These are phyloP conservation scores for Heterodera filipjevi DNA, from an alignment of 2,888 invertebrate species.

Conservation along the genomic window DNA sequence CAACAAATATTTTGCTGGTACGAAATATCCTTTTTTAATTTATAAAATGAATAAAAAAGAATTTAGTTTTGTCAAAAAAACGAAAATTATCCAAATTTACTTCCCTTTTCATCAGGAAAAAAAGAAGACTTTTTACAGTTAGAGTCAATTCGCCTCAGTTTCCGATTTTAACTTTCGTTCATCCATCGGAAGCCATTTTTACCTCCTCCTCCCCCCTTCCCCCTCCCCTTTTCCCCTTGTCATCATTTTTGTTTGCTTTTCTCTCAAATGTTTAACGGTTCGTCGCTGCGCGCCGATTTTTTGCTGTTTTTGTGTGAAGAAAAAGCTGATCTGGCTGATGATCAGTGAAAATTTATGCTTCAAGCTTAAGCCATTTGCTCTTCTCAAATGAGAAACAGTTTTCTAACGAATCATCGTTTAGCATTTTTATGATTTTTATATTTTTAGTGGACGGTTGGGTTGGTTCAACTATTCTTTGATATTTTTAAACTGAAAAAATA, in stretches of 20 bases:
- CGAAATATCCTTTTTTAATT: neutral
- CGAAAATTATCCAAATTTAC: no score
- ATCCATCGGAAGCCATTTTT: no score
- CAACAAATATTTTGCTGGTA: neutral
- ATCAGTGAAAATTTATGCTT: neutral
- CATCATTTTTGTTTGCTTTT: neutral
- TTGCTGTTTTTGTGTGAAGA: neutral
- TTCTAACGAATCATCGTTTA: neutral
- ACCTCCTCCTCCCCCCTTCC: neutral
- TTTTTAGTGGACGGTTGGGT: no score
- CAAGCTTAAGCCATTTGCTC: neutral
- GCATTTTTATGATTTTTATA: no score
- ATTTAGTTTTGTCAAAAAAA: no score
- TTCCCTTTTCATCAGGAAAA: no score
- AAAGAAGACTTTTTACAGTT: no score
- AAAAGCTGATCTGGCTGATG: neutral
- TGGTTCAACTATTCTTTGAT: no score
- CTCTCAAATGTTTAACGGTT: slow-evolving; percentile 1
- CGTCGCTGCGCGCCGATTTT: neutral
- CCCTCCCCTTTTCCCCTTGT: neutral
- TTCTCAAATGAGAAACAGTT: neutral
- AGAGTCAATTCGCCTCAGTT: no score
- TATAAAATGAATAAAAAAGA: neutral
- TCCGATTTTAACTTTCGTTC: neutral
- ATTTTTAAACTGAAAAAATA: no score